Evolutionary conservation across 2,113 vertebrate species (phyloP).

Genomic region (Aramus guarauna): DNA sequence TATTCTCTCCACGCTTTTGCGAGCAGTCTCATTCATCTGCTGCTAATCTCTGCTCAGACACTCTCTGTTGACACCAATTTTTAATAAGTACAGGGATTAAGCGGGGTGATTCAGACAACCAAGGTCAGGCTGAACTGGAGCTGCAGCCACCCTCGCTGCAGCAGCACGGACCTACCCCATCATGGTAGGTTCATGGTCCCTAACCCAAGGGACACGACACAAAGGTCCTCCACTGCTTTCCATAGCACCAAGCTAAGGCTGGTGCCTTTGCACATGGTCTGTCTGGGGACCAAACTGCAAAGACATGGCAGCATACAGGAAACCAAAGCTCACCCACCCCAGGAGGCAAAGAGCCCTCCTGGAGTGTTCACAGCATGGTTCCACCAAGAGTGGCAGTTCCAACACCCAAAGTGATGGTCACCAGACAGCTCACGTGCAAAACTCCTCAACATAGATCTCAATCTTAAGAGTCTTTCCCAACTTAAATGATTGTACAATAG

Average conservation of each 20-base stretch:
- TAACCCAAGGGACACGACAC: accelerated
- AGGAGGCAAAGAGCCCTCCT: background rate
- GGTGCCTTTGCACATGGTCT: background rate
- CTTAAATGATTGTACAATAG: background rate
- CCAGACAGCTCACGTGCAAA: background rate
- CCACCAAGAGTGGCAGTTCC: background rate
- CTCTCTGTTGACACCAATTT: background rate
- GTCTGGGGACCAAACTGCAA: background rate
- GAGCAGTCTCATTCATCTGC: accelerated
- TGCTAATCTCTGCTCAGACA: constrained; percentile 11
- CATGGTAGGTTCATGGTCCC: accelerated
- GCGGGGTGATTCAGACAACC: background rate
- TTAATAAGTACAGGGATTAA: background rate
- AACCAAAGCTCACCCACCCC: background rate
- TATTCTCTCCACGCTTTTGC: accelerated
- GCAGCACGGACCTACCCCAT: background rate
- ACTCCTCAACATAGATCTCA: background rate
- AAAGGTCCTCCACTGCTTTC: accelerated
- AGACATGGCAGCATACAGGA: accelerated
- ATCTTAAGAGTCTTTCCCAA: background rate
- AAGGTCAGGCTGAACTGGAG: background rate
- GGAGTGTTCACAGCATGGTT: accelerated
- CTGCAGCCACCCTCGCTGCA: background rate
- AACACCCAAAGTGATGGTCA: background rate
- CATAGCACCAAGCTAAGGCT: background rate